Evolutionary conservation across 2,113 vertebrate species (phyloP).

Genomic region (Charina bottae): DNA sequence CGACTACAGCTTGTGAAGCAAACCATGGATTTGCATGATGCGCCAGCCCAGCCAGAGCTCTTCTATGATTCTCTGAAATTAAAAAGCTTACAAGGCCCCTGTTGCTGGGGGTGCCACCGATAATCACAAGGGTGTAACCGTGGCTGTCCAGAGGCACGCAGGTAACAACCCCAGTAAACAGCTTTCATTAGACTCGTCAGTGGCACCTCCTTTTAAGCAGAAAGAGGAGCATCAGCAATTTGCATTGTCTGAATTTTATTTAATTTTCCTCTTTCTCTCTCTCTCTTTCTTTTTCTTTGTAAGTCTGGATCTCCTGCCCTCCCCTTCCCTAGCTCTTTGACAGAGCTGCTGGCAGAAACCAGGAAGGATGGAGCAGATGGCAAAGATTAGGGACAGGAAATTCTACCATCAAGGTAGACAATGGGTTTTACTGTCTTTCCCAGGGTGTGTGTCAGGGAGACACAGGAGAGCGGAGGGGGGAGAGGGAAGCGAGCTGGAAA

Average conservation of each 20-base stretch:
- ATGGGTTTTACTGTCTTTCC: constrained; percentile 30
- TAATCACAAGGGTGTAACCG: background rate
- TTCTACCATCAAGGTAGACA: constrained; percentile 1
- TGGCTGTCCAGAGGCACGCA: background rate
- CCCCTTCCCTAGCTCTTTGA: constrained; percentile 43
- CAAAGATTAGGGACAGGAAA: constrained; percentile 54
- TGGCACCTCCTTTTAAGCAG: constrained; percentile 52
- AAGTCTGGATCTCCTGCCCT: constrained; percentile 5
- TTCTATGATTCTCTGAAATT: background rate
- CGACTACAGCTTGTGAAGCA: too few relatives aligned
- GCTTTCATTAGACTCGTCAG: constrained; percentile 51
- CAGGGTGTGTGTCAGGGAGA: background rate
- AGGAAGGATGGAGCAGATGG: constrained; percentile 51
- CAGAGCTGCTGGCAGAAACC: constrained; percentile 50
- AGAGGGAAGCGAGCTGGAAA: too few relatives aligned
- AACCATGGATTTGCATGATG: background rate
- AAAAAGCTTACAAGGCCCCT: background rate
- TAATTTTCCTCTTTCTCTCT: constrained; percentile 18
- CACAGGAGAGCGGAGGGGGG: too few relatives aligned
- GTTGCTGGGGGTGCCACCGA: background rate
- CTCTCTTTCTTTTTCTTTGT: constrained; percentile 50
- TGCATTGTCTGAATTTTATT: background rate
- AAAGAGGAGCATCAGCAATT: background rate
- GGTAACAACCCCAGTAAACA: constrained; percentile 31
- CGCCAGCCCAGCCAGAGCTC: background rate